phyloP scores from a whole-genome alignment of 2,797 vertebrate species.

The Arrhamphus sclerolepis region DNA sequence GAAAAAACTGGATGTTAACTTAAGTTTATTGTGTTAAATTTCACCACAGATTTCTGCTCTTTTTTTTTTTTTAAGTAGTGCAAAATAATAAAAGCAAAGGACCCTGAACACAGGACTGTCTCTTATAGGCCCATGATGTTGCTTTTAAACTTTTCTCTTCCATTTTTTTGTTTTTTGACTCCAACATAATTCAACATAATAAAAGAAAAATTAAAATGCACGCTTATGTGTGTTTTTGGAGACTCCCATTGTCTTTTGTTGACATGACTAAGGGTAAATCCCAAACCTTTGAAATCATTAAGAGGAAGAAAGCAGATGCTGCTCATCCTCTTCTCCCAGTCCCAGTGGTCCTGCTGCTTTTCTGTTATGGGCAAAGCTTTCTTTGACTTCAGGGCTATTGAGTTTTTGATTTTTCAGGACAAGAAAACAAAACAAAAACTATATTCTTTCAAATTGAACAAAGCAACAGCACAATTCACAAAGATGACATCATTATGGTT shows the following conservation, averaged over 20 bases:
- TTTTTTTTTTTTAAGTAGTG: not conserved
- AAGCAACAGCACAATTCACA: conserved; percentile 59
- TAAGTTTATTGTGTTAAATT: not conserved
- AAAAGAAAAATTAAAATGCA: not conserved
- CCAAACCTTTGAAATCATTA: conserved; percentile 15
- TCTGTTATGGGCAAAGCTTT: conserved; percentile 27
- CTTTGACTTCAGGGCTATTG: conserved; percentile 49
- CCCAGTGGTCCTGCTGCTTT: conserved; percentile 6
- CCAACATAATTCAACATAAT: not conserved
- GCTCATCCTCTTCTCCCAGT: conserved; percentile 15
- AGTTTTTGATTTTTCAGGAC: conserved; percentile 56
- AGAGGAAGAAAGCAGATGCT: conserved; percentile 33
- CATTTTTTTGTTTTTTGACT: not conserved
- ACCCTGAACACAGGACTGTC: not conserved
- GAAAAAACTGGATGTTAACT: too few species aligned
- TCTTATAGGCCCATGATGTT: not conserved
- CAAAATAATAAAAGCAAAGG: not conserved
- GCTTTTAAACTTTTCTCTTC: not conserved
- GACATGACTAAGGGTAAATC: conserved; percentile 9
- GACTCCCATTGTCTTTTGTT: conserved; percentile 12
- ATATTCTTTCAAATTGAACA: conserved; percentile 49
- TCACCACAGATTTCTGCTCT: not conserved
- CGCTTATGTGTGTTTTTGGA: conserved; percentile 8
- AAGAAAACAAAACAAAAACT: too few species aligned
- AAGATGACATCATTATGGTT: conserved; percentile 49